Base-by-base conservation (phyloP, 2,888 invertebrate species). In the Myathropa florea region DNA sequence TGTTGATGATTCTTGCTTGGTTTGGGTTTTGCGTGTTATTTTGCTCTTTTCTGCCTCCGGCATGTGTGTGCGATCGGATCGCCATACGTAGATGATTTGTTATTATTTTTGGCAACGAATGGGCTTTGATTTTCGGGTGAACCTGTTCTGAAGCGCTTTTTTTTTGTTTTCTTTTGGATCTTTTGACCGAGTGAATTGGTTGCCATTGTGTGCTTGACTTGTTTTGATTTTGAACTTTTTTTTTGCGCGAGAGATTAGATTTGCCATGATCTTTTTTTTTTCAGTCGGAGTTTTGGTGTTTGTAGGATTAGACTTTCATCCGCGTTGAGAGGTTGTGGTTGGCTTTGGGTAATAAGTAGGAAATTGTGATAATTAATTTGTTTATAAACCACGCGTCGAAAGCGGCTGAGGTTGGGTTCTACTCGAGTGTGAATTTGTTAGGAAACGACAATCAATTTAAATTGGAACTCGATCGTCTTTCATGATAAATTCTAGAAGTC, bases 341-440 rank as follows among this genome's bases (percentile, higher is more conserved):
- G 18, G 3, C 18, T n/a, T 39, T 14, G 14, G 14, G 39, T 14
- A 14, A 39, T 63, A 72, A 72, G 68, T 73, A 78, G 73, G 68
- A 75, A 75, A 64, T 64, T 7, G 33, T 24, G 67, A 23, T 78
- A 68, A 83, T 83, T 83, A 73, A 46, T 46, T 46, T 46, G 46
- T 46, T 46, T 46, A 6, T 18, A 0, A 46, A 18, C 1, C 39
- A 39, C n/a, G 39, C n/a, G 39, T 4, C n/a, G 39, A 18, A 46
- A 18, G 18, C 7, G 18, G 6, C 18, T 1, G 39, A 18, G 4
- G 4, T 1, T 18, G 18, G 7, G 18, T 7, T 7, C 18, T 6
- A 18, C 7, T 46, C 7, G 7, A 46, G 18, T 39, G 18, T 4
- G 18, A 46, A 3, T 46, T 46, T 46, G n/a, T 7, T 6, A 33